A percentile compares a stretch with the other conserved stretches of the same genome.
Evolutionary conservation across 2,113 vertebrate species (phyloP).

Genomic region (Bambusicola thoracicus): DNA sequence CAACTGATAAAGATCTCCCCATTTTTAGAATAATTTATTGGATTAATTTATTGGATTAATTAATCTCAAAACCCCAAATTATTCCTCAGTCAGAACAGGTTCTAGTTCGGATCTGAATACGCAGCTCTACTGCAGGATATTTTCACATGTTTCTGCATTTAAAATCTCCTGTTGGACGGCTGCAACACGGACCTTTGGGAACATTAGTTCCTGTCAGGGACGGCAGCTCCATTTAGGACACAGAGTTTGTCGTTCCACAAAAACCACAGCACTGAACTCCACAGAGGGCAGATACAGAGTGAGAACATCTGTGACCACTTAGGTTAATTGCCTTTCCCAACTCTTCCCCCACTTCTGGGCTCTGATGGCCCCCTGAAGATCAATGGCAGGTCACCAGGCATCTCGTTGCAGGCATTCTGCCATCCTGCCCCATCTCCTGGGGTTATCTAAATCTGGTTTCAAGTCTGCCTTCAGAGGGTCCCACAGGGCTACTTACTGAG

Average conservation of each 20-base stretch:
- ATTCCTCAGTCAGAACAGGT: background rate
- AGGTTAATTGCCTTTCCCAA: constrained; percentile 64
- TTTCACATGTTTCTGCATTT: background rate
- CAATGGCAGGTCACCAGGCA: constrained; percentile 49
- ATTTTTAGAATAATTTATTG: background rate
- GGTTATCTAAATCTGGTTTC: constrained; percentile 47
- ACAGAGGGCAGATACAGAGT: constrained; percentile 37
- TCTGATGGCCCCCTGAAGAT: constrained; percentile 45
- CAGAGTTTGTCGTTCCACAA: constrained; percentile 51
- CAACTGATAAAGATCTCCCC: background rate
- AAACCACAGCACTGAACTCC: constrained; percentile 29
- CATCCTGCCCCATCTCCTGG: constrained; percentile 27
- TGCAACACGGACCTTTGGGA: background rate
- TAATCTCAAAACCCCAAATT: background rate
- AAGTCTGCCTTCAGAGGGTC: background rate
- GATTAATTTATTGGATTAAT: background rate
- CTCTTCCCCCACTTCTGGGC: constrained; percentile 21
- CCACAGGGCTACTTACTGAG: background rate
- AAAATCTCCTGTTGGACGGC: background rate
- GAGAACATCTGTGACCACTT: constrained; percentile 63
- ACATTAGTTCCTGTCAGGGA: background rate
- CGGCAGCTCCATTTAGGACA: background rate
- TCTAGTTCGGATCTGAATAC: background rate
- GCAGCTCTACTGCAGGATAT: background rate
- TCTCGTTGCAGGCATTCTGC: constrained; percentile 41